A percentile compares a stretch with the other conserved stretches of the same genome.
These are phyloP conservation scores for Hypotaenidia philippensis DNA, from an alignment of 2,797 vertebrate genomes.

Conservation along the genomic window DNA sequence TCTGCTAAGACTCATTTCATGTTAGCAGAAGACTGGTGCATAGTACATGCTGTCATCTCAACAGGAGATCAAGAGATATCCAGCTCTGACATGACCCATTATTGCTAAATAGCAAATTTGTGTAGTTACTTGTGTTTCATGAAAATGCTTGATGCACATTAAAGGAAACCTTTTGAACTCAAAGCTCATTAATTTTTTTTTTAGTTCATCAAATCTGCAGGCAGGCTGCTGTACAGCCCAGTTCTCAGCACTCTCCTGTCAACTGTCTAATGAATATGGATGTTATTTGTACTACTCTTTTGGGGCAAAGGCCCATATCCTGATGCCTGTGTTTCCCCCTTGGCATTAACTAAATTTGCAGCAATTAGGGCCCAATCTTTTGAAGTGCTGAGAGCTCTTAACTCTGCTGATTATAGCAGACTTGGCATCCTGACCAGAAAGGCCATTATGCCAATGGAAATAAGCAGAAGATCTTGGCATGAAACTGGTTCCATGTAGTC, in stretches of 20 bases:
- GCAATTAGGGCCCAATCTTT: constrained; percentile 32
- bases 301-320: constrained; percentile 39
- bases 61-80: constrained; percentile 63
- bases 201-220: constrained; percentile 65
- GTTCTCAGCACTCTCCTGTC: constrained; percentile 19
- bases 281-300: constrained; percentile 50
- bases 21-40: constrained; percentile 41
- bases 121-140: constrained; percentile 61
- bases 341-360: constrained; percentile 43
- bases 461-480: constrained; percentile 28
- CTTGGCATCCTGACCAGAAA: constrained; percentile 35
- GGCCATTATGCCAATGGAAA: constrained; percentile 29
- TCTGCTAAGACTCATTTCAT: constrained; percentile 61
- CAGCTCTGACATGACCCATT: constrained; percentile 55
- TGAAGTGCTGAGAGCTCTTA: constrained; percentile 19
- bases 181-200: constrained; percentile 64
- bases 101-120: constrained; percentile 66
- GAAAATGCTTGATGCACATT: constrained; percentile 69
- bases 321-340: constrained; percentile 36
- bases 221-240: constrained; percentile 16
- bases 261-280: constrained; percentile 63
- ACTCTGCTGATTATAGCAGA: constrained; percentile 24
- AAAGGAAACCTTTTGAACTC: constrained; percentile 73
- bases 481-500: background rate
- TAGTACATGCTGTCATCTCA: constrained; percentile 63